Base-by-base conservation (phyloP, 2,113 vertebrate species). In the Sialia sialis region DNA sequence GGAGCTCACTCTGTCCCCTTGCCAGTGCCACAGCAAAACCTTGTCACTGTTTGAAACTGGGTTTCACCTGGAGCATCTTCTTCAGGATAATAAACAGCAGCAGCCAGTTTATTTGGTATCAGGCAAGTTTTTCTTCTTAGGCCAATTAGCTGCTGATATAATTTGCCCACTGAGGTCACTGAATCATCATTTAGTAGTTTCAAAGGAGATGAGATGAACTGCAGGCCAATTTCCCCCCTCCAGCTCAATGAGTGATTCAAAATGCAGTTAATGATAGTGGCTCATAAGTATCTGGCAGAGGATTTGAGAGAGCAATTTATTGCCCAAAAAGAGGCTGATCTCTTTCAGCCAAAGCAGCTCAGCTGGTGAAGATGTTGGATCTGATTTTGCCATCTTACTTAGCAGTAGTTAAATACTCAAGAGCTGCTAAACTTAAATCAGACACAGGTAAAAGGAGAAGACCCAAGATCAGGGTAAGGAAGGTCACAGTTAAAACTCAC, bases 101-200 rank as follows among this genome's bases (percentile, higher is more conserved):
- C 69, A 49, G 38, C 8, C 58, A 85, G 91, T 70, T 80, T 75
- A 60, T 67, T 70, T 89, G 49, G 26, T 46, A 93, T 27, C 60
- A 84, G 14, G 60, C 75, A 81, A 95, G 67, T 74, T 84, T 88
- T 93, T 68, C 88, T 89, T 89, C 88, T 90, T 77, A 63, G 72
- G 68, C 63, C 82, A 94, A 93, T 93, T 93, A 95, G 46, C 75
- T 34, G 72, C 79, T 82, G 84, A 94, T 94, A 69, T 38, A 90
- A 88, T 87, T 86, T 94, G 85, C 92, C 90, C 87, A 75, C 80
- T 58, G 34, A 94, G 77, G 92, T 91, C 93, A 95, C 87, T 80
- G 89, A 94, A 88, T 93, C 94, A 91, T 73, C 87, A 75, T 66
- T 87, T 34, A 88, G 93, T 90, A 85, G 84, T 91, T 95, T 67